Evolutionary conservation across 2,113 vertebrate genomes (phyloP).

Genomic region (Polyodon spathula): DNA sequence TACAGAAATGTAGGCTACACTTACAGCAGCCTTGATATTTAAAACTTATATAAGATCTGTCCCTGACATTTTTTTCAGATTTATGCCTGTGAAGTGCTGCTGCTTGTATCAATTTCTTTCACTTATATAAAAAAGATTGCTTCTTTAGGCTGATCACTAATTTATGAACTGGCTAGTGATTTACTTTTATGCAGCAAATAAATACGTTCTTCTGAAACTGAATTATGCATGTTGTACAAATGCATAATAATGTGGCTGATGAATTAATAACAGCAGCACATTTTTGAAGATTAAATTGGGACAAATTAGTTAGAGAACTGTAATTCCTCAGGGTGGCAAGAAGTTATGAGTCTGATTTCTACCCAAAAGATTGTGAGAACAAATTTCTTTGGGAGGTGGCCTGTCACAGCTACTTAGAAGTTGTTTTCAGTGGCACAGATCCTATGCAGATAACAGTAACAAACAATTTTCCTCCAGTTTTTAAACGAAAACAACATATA

Average conservation of each 20-base stretch:
- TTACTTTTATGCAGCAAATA: conserved; percentile 25
- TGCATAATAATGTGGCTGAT: conserved; percentile 30
- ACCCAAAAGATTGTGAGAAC: conserved; percentile 3
- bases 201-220: conserved; percentile 28
- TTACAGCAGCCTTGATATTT: no score
- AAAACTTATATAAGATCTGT: no score
- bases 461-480: no score
- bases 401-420: conserved; percentile 3
- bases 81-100: no score
- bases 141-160: conserved; percentile 11
- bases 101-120: background rate
- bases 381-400: background rate
- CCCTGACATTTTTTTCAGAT: no score
- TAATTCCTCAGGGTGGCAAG: conserved; percentile 4
- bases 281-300: conserved; percentile 25
- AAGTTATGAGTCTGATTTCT: conserved; percentile 3
- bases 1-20: no score
- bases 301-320: conserved; percentile 9
- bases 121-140: conserved; percentile 1
- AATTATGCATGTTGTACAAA: conserved; percentile 19
- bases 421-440: no score
- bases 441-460: no score
- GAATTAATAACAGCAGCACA: conserved; percentile 35
- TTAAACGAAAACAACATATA: no score
- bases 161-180: conserved; percentile 20